Percentiles rank a stretch among this genome's conserved stretches.
phyloP scores from a whole-genome alignment of 64 coral and sea anemone species.

The Porites lutea region DNA sequence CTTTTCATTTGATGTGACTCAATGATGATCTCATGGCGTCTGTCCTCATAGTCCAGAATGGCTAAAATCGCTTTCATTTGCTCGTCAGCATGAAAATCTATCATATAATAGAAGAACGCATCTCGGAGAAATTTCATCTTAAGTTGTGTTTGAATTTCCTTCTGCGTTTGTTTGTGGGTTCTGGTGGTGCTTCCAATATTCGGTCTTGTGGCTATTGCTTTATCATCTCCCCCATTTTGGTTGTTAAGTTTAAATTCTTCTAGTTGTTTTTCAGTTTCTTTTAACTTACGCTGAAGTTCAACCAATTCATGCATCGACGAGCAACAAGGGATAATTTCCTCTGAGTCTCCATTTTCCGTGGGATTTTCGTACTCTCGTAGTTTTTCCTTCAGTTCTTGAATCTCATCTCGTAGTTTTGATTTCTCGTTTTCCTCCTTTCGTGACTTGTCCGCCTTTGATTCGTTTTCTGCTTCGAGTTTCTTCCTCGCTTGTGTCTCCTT shows the following conservation, averaged over 20 bases:
- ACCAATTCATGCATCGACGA: constrained; percentile 95
- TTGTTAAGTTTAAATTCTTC: constrained; percentile 86
- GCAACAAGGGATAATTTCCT: constrained; percentile 91
- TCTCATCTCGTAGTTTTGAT: constrained; percentile 54
- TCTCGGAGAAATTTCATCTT: constrained; percentile 95
- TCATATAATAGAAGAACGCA: constrained; percentile 99
- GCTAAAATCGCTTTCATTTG: constrained; percentile 99
- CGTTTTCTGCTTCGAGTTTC: constrained; percentile 61
- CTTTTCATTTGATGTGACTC: constrained; percentile 90
- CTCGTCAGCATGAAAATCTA: constrained; percentile 97
- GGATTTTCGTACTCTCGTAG: constrained; percentile 60
- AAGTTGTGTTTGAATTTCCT: constrained; percentile 85
- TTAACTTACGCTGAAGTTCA: constrained; percentile 79
- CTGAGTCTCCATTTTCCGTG: constrained; percentile 47
- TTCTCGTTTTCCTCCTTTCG: constrained; percentile 58
- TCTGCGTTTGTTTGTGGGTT: constrained; percentile 57
- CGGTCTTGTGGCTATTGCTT: neutral
- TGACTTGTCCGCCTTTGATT: constrained; percentile 49
- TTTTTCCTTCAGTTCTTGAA: constrained; percentile 56
- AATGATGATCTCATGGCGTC: constrained; percentile 87
- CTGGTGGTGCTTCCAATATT: neutral
- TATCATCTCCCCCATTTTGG: neutral
- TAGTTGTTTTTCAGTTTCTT: constrained; percentile 76
- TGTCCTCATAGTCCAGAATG: constrained; percentile 92
- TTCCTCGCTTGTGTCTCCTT: constrained; percentile 85